Evolutionary conservation across 2,797 vertebrate genomes (phyloP).

Genomic region (Melanotaenia maccullochi): DNA sequence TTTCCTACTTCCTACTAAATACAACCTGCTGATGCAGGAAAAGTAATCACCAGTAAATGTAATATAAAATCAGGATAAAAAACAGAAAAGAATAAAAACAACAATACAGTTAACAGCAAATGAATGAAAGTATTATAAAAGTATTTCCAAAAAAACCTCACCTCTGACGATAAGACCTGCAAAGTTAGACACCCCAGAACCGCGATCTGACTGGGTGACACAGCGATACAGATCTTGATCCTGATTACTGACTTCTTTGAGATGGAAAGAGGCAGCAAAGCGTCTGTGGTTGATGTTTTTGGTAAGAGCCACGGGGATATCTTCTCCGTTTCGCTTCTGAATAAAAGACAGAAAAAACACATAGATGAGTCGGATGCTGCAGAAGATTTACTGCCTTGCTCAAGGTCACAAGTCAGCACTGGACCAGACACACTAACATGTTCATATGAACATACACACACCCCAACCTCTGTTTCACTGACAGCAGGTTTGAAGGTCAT

Average conservation of each 20-base stretch:
- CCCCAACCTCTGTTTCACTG: conserved; percentile 25
- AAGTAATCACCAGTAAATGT: not conserved
- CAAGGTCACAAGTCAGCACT: conserved; percentile 56
- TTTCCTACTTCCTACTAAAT: not conserved
- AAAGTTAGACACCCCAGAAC: conserved; percentile 97
- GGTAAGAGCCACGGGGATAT: conserved; percentile 94
- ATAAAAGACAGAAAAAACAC: conserved; percentile 47
- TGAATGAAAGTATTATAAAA: conserved; percentile 14
- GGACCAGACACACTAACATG: not conserved
- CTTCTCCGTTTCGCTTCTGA: conserved; percentile 94
- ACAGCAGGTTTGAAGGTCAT: conserved; percentile 77
- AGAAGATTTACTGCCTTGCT: conserved; percentile 55
- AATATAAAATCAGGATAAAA: conserved; percentile 9
- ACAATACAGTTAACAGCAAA: not conserved
- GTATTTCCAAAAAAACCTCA: conserved; percentile 61
- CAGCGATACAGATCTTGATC: conserved; percentile 97
- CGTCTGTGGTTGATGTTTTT: conserved; percentile 98
- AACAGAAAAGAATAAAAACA: not conserved
- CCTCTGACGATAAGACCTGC: conserved; percentile 97
- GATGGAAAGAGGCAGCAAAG: conserved; percentile 94
- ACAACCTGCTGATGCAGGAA: not conserved
- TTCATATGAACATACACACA: conserved; percentile 10
- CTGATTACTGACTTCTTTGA: conserved; percentile 93
- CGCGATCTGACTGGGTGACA: conserved; percentile 95
- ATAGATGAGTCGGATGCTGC: conserved; percentile 27